Percentiles rank a stretch among this genome's conserved stretches.
phyloP scores from a whole-genome alignment of 2,113 vertebrate species.

The Oryzias javanicus region DNA sequence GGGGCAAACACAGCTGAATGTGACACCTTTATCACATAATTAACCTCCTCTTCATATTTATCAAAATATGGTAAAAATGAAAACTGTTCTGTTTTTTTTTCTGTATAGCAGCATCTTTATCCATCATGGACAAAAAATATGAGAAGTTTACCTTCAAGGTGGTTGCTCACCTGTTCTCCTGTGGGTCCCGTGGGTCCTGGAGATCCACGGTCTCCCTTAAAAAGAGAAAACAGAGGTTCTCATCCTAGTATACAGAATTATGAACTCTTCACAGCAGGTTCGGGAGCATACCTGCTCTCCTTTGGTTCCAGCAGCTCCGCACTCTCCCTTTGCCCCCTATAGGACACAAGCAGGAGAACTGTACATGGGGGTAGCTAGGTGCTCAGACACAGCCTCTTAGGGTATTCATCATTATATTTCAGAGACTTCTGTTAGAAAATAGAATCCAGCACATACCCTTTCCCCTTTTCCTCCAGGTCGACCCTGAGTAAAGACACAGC shows the following conservation, averaged over 20 bases:
- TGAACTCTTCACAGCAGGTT: not conserved
- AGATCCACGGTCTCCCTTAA: conserved; percentile 70
- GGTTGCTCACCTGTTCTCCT: conserved; percentile 78
- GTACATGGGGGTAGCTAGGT: no score
- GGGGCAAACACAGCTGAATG: no score
- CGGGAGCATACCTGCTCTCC: conserved; percentile 79
- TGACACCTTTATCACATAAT: no score
- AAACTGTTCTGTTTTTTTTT: no score
- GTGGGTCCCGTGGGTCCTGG: conserved; percentile 73
- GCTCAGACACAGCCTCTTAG: no score
- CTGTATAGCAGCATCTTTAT: no score
- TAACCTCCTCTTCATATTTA: no score
- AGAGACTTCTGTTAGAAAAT: not conserved
- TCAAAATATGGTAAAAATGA: no score
- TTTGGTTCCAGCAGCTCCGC: conserved; percentile 79
- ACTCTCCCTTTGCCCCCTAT: conserved; percentile 83
- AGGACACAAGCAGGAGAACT: not conserved
- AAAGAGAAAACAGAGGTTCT: conserved; percentile 9
- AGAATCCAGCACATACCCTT: conserved; percentile 51
- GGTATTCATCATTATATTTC: no score
- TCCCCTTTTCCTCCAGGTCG: conserved; percentile 62
- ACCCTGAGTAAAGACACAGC: conserved; percentile 47
- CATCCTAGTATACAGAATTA: not conserved
- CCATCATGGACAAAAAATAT: no score
- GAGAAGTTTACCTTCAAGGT: no score